These are phyloP conservation scores for Pocota personata DNA, from an alignment of 2,888 invertebrate species.

Conservation along the genomic window DNA sequence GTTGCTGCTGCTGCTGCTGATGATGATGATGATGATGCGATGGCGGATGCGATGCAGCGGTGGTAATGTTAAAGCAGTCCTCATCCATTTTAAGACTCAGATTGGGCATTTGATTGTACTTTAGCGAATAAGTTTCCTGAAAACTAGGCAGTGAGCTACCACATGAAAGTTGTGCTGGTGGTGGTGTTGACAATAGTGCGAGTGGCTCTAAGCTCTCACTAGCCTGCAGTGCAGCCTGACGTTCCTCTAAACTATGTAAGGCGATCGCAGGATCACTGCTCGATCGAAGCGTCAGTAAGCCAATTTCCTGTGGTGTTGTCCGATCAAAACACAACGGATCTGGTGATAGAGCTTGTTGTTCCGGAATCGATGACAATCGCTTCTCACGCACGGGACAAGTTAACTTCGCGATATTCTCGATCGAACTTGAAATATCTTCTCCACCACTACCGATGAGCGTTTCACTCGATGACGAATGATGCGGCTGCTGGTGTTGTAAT, in stretches of 20 bases:
- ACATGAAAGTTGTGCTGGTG: conserved; percentile 78
- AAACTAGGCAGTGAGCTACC: conserved; percentile 91
- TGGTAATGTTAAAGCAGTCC: conserved; percentile 89
- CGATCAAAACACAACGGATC: conserved; percentile 79
- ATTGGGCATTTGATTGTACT: conserved; percentile 86
- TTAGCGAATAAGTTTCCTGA: conserved; percentile 93
- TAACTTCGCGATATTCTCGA: conserved; percentile 80
- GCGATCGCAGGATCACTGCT: conserved; percentile 82
- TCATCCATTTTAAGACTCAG: conserved; percentile 93
- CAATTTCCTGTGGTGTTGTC: conserved; percentile 78
- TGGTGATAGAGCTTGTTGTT: conserved; percentile 77
- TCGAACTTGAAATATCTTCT: conserved; percentile 78
- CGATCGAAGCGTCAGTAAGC: conserved; percentile 80
- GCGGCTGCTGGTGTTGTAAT: conserved; percentile 48
- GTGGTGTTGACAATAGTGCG: conserved; percentile 72
- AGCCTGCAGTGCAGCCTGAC: conserved; percentile 75
- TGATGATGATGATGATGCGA: conserved; percentile 69
- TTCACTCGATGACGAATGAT: conserved; percentile 75
- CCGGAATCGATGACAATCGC: conserved; percentile 80
- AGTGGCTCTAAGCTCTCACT: conserved; percentile 63
- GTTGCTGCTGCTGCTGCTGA: conserved; percentile 72
- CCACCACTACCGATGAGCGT: conserved; percentile 78
- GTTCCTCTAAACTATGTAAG: conserved; percentile 77
- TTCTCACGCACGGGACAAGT: conserved; percentile 79
- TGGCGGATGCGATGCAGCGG: conserved; percentile 76